Conservation (phyloP, 2,797 vertebrate genomes). For the Syngnathus rostellatus region DNA sequence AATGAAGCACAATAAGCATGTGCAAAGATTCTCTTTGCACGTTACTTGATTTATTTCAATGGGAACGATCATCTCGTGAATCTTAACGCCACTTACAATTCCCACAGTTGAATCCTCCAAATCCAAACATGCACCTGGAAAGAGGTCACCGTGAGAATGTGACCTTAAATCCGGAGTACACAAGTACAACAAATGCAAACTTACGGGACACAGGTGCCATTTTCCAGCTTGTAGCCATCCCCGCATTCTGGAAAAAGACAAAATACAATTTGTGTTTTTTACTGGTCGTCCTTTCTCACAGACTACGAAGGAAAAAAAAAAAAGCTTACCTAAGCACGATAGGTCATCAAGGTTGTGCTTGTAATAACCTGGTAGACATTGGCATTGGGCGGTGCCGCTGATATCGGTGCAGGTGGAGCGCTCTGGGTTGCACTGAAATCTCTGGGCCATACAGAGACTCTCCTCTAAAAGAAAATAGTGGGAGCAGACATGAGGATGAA, state of each 20-base stretch:
- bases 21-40: not conserved
- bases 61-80: not conserved
- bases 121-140: conserved; percentile 87
- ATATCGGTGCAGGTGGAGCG: conserved; percentile 80
- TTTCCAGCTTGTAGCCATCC: conserved; percentile 86
- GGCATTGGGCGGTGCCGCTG: conserved; percentile 73
- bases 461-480: conserved; percentile 64
- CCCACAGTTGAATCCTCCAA: conserved; percentile 94
- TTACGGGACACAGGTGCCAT: conserved; percentile 85
- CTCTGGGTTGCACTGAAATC: conserved; percentile 76
- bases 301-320: not conserved
- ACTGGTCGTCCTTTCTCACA: not conserved
- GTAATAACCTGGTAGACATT: conserved; percentile 86
- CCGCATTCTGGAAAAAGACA: conserved; percentile 76
- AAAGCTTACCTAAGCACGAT: conserved; percentile 80
- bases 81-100: conserved; percentile 75
- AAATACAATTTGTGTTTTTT: not conserved
- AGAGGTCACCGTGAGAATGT: conserved; percentile 6
- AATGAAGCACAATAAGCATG: not conserved
- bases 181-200: conserved; percentile 17
- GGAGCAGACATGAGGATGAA: not conserved
- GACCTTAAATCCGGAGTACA: not conserved
- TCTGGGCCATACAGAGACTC: conserved; percentile 79
- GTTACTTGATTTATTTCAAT: not conserved
- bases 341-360: conserved; percentile 87